Conservation (phyloP, 2,888 invertebrate species). For the Epinotia brunnichana region DNA sequence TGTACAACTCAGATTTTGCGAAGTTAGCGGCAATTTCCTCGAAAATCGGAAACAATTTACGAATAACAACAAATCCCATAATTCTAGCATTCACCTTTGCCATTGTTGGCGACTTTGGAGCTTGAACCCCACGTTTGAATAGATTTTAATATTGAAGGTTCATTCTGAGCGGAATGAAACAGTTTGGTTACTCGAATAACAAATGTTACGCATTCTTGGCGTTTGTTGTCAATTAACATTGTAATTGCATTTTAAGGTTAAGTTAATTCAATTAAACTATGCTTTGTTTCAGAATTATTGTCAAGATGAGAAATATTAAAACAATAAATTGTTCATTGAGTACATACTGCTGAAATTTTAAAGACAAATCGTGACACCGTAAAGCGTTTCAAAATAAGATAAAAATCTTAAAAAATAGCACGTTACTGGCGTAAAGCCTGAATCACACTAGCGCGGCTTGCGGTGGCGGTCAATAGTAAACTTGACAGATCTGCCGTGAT, state of each 20-base stretch:
- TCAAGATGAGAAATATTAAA: too few species aligned
- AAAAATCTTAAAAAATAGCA: too few species aligned
- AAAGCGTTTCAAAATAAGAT: too few species aligned
- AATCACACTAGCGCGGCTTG: too few species aligned
- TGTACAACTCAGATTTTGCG: constrained; percentile 71
- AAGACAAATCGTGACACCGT: not conserved
- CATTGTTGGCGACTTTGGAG: constrained; percentile 56
- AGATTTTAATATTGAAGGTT: constrained; percentile 30
- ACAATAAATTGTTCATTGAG: too few species aligned
- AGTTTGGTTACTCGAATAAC: not conserved
- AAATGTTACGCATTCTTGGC: not conserved
- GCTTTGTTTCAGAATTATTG: not conserved
- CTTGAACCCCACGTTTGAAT: constrained; percentile 19
- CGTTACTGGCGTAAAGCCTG: too few species aligned
- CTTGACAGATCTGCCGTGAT: too few species aligned
- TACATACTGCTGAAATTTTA: not conserved
- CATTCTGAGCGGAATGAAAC: constrained; percentile 5
- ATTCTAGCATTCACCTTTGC: constrained; percentile 67
- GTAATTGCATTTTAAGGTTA: not conserved
- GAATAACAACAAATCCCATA: constrained; percentile 77
- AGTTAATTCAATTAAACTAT: not conserved
- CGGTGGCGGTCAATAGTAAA: too few species aligned
- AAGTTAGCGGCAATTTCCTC: constrained; percentile 66
- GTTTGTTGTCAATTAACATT: not conserved
- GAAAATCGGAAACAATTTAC: constrained; percentile 77